These are phyloP conservation scores for Cottoperca gobio DNA, from an alignment of 2,797 vertebrate genomes.

Conservation along the genomic window DNA sequence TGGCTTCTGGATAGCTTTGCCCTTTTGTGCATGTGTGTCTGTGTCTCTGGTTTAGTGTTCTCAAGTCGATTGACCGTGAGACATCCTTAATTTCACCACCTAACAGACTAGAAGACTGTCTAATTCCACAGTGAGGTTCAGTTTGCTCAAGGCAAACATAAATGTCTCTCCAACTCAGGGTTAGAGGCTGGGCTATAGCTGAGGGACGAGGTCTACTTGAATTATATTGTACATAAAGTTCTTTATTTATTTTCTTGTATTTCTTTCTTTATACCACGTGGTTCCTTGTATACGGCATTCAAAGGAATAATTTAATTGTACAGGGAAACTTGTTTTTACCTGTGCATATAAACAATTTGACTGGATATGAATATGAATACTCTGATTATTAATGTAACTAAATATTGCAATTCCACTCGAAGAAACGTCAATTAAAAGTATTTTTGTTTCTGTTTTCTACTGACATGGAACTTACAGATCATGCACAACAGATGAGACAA, in stretches of 20 bases:
- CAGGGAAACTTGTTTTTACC: too few relatives aligned
- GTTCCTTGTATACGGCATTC: too few relatives aligned
- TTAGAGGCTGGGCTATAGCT: not conserved
- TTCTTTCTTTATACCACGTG: too few relatives aligned
- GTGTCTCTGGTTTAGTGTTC: not conserved
- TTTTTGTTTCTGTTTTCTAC: not conserved
- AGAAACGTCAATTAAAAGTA: not conserved
- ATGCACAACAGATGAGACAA: not conserved
- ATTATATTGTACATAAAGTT: too few relatives aligned
- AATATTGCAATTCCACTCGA: not conserved
- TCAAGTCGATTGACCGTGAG: not conserved
- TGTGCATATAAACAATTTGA: too few relatives aligned
- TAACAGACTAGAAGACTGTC: not conserved
- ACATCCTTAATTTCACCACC: not conserved
- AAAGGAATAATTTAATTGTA: too few relatives aligned
- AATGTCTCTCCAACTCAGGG: constrained; percentile 5
- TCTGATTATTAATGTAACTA: not conserved
- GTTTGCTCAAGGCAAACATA: not conserved
- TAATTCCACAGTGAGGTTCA: not conserved
- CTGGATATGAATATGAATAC: too few relatives aligned
- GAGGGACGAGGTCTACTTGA: not conserved
- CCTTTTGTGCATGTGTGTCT: not conserved
- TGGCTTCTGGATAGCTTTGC: not conserved
- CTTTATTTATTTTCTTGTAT: too few relatives aligned
- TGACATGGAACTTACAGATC: not conserved